Conservation (phyloP, 2,797 vertebrate species). For the Chloroceryle amazona region DNA sequence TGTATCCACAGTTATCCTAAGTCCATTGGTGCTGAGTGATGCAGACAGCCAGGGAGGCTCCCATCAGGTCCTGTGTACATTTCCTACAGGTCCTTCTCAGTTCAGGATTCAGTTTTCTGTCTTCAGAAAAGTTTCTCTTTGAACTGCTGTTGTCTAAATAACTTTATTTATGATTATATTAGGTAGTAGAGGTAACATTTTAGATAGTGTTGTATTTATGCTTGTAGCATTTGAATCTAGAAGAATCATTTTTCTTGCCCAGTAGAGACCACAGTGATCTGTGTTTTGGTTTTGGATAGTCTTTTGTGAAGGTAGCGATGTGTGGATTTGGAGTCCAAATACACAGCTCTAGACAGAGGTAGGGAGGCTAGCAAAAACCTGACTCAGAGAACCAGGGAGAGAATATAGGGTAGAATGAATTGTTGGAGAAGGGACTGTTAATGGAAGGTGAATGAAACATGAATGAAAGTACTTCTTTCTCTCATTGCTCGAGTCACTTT, state of each 20-base stretch:
- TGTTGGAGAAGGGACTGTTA: neutral
- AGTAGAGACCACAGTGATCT: neutral
- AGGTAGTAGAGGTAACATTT: neutral
- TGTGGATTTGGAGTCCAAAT: neutral
- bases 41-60: neutral
- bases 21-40: accelerated
- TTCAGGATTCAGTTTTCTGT: neutral
- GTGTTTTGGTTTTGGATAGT: neutral
- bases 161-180: neutral
- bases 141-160: neutral
- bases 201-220: neutral
- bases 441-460: neutral
- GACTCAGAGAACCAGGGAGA: neutral
- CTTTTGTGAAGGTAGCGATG: neutral
- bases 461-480: neutral
- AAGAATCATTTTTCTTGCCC: neutral
- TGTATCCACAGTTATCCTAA: neutral
- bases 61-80: neutral
- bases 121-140: neutral
- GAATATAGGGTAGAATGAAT: neutral
- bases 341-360: neutral
- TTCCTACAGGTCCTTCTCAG: neutral
- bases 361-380: neutral
- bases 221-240: neutral
- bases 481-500: neutral